These are phyloP conservation scores for Daktulosphaira vitifoliae DNA, from an alignment of 1,140 invertebrate genomes.

Conservation along the genomic window DNA sequence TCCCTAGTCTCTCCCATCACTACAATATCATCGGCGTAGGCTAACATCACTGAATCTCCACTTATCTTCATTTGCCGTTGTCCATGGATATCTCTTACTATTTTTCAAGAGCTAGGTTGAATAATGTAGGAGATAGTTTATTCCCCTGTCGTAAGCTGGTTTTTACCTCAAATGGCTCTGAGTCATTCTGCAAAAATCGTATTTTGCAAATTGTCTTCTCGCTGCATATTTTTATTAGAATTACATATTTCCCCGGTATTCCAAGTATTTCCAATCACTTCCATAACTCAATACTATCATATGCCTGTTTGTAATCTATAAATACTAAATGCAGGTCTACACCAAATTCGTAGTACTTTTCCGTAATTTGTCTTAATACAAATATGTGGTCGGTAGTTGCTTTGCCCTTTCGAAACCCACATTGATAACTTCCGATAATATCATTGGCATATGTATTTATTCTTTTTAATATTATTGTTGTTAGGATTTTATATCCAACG, in stretches of 20 bases:
- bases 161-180: constrained; percentile 1
- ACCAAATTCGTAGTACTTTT: constrained; percentile 11
- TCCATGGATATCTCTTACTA: constrained; percentile 5
- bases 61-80: background rate
- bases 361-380: constrained; percentile 30
- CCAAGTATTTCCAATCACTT: background rate
- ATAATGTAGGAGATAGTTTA: background rate
- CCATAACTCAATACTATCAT: constrained; percentile 1
- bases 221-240: background rate
- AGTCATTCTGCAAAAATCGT: constrained; percentile 1
- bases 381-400: constrained; percentile 27
- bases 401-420: constrained; percentile 30
- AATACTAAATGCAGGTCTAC: constrained; percentile 13
- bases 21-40: background rate
- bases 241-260: constrained; percentile 2
- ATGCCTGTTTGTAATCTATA: constrained; percentile 18
- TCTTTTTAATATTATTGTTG: constrained; percentile 14
- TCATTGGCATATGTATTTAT: constrained; percentile 13
- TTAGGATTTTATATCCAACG: constrained; percentile 24
- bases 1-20: background rate
- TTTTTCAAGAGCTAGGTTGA: background rate
- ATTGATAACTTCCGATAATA: constrained; percentile 27
- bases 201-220: background rate
- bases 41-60: background rate
- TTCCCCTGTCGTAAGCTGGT: background rate